These are phyloP conservation scores for Coilia nasus DNA, from an alignment of 2,797 vertebrate species.

Conservation along the genomic window DNA sequence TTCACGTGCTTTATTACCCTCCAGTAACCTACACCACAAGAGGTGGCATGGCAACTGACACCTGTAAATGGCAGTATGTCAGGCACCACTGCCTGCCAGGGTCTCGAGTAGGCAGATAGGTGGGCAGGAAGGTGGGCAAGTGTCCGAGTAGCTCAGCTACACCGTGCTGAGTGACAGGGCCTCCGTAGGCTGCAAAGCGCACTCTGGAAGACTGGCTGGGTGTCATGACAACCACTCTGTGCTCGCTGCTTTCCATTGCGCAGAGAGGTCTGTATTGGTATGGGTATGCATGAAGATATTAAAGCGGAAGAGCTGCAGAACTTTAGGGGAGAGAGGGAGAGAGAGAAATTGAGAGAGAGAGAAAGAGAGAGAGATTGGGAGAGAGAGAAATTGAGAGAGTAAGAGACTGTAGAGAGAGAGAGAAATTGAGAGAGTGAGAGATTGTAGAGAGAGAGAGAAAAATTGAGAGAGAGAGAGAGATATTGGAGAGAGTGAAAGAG, in stretches of 20 bases:
- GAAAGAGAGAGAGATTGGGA: background rate
- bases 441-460: too few relatives aligned
- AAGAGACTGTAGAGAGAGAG: too few relatives aligned
- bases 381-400: too few relatives aligned
- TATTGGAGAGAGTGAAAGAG: too few relatives aligned
- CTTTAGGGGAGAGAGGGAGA: slow-evolving; percentile 14
- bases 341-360: slow-evolving; percentile 21
- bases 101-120: background rate
- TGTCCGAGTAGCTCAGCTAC: background rate
- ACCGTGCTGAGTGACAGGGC: slow-evolving; percentile 35
- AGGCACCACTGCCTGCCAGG: background rate
- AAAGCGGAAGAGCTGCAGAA: too few relatives aligned
- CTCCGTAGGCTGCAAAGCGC: slow-evolving; percentile 16
- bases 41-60: background rate
- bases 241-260: slow-evolving; percentile 22
- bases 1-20: background rate
- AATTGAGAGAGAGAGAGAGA: too few relatives aligned
- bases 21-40: background rate
- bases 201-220: slow-evolving; percentile 41
- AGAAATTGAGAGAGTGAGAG: too few relatives aligned
- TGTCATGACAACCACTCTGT: slow-evolving; percentile 38
- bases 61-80: background rate
- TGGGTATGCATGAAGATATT: background rate
- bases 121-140: background rate
- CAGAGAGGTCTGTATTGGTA: slow-evolving; percentile 1